These are phyloP conservation scores for Pseudomugil tenellus DNA, from an alignment of 2,797 vertebrate genomes.

Conservation along the genomic window DNA sequence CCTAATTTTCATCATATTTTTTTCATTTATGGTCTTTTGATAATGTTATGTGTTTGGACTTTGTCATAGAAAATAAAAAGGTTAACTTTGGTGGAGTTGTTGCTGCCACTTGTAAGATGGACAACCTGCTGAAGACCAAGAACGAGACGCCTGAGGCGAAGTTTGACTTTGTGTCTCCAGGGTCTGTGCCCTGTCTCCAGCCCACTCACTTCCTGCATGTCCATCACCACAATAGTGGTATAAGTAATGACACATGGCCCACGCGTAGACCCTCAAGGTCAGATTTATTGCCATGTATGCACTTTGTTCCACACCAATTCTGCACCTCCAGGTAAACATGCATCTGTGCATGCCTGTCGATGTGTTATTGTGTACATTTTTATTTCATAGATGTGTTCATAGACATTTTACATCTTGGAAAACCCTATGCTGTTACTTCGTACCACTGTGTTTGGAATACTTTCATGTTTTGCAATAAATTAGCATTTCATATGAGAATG, in stretches of 20 bases:
- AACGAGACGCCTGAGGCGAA: slow-evolving; percentile 35
- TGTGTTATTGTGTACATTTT: neutral
- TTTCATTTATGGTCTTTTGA: slow-evolving; percentile 1
- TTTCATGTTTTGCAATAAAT: too few relatives aligned
- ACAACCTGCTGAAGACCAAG: slow-evolving; percentile 18
- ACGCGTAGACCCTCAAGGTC: slow-evolving; percentile 20
- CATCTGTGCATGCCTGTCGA: neutral
- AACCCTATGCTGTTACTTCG: neutral
- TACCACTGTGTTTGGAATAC: neutral
- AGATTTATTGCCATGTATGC: slow-evolving; percentile 25
- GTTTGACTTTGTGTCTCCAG: slow-evolving; percentile 48
- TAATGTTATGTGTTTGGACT: slow-evolving; percentile 7
- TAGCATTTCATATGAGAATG: neutral
- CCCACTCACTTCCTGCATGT: slow-evolving; percentile 51
- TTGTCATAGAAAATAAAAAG: slow-evolving; percentile 22
- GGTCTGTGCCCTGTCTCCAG: slow-evolving; percentile 50
- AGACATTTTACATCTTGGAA: neutral
- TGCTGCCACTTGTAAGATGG: slow-evolving; percentile 35
- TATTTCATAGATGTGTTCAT: neutral
- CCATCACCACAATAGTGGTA: slow-evolving; percentile 34
- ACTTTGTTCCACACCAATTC: slow-evolving; percentile 27
- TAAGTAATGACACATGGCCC: slow-evolving; percentile 35
- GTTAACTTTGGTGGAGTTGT: slow-evolving; percentile 16
- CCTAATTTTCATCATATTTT: neutral
- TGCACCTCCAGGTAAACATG: slow-evolving; percentile 22